phyloP scores from a whole-genome alignment of 2,797 vertebrate genomes.

The Etheostoma nigrum region DNA sequence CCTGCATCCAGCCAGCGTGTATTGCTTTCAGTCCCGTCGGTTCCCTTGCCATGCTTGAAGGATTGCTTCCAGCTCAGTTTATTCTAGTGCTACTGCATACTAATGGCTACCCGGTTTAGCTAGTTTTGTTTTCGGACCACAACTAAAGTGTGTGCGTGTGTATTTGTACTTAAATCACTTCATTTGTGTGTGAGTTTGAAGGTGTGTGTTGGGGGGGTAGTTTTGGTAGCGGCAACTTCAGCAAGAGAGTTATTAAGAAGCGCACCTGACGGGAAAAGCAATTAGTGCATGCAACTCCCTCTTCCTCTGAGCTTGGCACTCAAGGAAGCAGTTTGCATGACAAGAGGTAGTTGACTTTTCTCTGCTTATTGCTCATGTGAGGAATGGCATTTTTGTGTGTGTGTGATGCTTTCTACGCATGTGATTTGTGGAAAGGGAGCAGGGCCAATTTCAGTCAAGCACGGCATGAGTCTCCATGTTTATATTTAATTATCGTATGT shows the following conservation, averaged over 20 bases:
- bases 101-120: slow-evolving; percentile 83
- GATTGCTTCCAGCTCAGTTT: slow-evolving; percentile 86
- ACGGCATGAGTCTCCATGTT: slow-evolving; percentile 55
- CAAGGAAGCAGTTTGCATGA: slow-evolving; percentile 76
- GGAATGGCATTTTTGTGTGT: slow-evolving; percentile 40
- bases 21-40: slow-evolving; percentile 78
- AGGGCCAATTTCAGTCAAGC: slow-evolving; percentile 50
- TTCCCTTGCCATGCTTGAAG: slow-evolving; percentile 79
- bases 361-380: slow-evolving; percentile 70
- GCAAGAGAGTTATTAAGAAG: slow-evolving; percentile 52
- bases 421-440: no score
- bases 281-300: slow-evolving; percentile 70
- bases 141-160: slow-evolving; percentile 39
- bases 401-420: no score
- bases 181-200: slow-evolving; percentile 24
- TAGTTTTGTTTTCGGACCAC: slow-evolving; percentile 75
- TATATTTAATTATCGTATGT: slow-evolving; percentile 43
- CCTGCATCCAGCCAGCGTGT: slow-evolving; percentile 74
- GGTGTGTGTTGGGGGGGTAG: background rate
- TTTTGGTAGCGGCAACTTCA: slow-evolving; percentile 40
- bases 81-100: slow-evolving; percentile 81
- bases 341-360: slow-evolving; percentile 74
- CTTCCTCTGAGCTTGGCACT: slow-evolving; percentile 55
- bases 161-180: slow-evolving; percentile 38
- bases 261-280: slow-evolving; percentile 75